Percentiles rank a stretch among this genome's conserved stretches.
These are phyloP conservation scores for Plebejus argus DNA, from an alignment of 2,888 invertebrate genomes.

Conservation along the genomic window DNA sequence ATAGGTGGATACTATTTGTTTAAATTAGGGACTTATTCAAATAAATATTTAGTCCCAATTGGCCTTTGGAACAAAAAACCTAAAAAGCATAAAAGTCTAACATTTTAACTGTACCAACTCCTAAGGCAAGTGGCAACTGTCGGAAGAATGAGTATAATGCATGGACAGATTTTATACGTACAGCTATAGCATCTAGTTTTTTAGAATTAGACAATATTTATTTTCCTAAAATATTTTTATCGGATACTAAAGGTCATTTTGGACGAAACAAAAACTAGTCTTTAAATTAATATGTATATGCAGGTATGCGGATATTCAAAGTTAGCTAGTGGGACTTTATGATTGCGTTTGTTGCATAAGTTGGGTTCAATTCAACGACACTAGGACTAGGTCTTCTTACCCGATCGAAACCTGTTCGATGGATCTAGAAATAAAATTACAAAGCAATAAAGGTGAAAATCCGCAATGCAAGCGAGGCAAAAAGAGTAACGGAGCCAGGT, in stretches of 20 bases:
- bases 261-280: neutral
- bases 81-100: too few species aligned
- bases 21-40: too few species aligned
- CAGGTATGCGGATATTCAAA: constrained; percentile 9
- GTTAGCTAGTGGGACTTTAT: neutral
- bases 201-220: neutral
- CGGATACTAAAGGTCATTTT: neutral
- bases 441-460: constrained; percentile 59
- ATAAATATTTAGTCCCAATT: too few species aligned
- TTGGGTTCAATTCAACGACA: constrained; percentile 3
- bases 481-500: constrained; percentile 63
- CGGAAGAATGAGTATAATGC: neutral
- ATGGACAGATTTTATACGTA: neutral
- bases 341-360: constrained; percentile 4
- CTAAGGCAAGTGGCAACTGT: too few species aligned
- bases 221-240: neutral
- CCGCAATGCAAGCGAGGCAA: constrained; percentile 60
- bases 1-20: too few species aligned
- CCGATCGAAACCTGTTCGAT: constrained; percentile 35
- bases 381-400: constrained; percentile 3
- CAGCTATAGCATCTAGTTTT: neutral
- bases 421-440: constrained; percentile 49
- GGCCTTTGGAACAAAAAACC: too few species aligned
- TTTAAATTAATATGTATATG: neutral
- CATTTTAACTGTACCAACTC: neutral